Percentiles rank a stretch among this genome's conserved stretches.
These are phyloP conservation scores for Atta cephalotes DNA, from an alignment of 1,140 invertebrate genomes.

Conservation along the genomic window DNA sequence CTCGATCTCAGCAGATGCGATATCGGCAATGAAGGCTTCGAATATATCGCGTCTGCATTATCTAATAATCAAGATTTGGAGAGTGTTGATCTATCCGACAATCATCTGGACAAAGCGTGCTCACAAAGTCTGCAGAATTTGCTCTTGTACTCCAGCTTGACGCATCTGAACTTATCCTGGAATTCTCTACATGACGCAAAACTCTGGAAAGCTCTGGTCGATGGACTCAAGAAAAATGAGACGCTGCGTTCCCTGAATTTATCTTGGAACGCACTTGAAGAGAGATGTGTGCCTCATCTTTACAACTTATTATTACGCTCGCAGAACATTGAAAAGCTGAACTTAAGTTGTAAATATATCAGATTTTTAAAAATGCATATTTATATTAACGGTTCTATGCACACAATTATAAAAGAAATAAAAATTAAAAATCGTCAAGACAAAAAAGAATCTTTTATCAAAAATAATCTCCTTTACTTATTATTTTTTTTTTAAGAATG, in stretches of 20 bases:
- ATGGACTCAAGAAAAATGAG: conserved; percentile 75
- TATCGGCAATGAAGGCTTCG: conserved; percentile 83
- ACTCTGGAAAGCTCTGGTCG: conserved; percentile 78
- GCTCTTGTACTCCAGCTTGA: conserved; percentile 77
- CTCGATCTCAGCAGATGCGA: conserved; percentile 85
- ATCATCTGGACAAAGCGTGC: conserved; percentile 79
- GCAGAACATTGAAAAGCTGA: conserved; percentile 69
- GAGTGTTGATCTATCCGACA: conserved; percentile 82
- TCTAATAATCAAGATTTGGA: conserved; percentile 72
- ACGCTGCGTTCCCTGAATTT: conserved; percentile 79
- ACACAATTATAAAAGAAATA: not conserved
- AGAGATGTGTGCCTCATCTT: conserved; percentile 70
- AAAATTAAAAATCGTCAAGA: not conserved
- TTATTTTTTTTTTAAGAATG: not conserved
- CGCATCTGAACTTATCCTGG: conserved; percentile 85
- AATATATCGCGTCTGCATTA: conserved; percentile 77
- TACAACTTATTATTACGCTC: conserved; percentile 67
- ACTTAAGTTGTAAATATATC: conserved; percentile 76
- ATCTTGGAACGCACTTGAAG: conserved; percentile 82
- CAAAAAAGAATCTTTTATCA: not conserved
- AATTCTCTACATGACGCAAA: conserved; percentile 80
- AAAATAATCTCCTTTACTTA: not conserved
- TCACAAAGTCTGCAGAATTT: conserved; percentile 74
- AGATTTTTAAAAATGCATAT: not conserved
- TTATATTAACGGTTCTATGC: not conserved